These are phyloP conservation scores for Palaemon carinicauda DNA, from an alignment of 1,140 invertebrate genomes.

Conservation along the genomic window DNA sequence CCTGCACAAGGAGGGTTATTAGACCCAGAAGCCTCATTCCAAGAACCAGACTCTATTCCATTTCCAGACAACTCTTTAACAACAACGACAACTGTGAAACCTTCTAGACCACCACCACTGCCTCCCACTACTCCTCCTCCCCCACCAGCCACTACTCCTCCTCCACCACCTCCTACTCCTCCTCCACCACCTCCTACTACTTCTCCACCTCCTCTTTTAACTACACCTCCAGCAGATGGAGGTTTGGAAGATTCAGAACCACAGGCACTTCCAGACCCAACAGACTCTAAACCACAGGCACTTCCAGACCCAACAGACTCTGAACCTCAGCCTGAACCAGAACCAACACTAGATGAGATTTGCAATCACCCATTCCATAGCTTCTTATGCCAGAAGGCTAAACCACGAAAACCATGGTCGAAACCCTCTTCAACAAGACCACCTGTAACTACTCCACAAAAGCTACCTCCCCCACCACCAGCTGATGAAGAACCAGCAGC, in stretches of 20 bases:
- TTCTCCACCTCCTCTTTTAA: neutral
- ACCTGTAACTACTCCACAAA: neutral
- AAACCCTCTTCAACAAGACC: neutral
- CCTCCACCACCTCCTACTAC: neutral
- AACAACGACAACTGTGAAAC: neutral
- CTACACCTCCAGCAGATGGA: neutral
- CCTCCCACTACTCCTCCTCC: neutral
- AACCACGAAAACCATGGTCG: neutral
- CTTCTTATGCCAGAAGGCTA: conserved; percentile 25
- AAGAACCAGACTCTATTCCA: neutral
- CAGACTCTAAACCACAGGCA: neutral
- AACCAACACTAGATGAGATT: neutral
- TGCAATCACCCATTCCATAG: conserved; percentile 53
- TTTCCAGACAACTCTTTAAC: conserved; percentile 12
- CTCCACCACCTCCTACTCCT: neutral
- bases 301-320: neutral
- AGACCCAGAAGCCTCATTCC: conserved; percentile 22
- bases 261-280: neutral
- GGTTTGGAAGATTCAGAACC: neutral
- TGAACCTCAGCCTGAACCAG: conserved; percentile 16
- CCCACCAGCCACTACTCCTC: neutral
- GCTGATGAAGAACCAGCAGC: neutral
- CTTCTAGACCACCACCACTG: too few species aligned
- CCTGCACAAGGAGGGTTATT: neutral
- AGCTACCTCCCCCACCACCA: neutral